Conservation (phyloP, 1,140 invertebrate species). For the Phymastichus coffea region DNA sequence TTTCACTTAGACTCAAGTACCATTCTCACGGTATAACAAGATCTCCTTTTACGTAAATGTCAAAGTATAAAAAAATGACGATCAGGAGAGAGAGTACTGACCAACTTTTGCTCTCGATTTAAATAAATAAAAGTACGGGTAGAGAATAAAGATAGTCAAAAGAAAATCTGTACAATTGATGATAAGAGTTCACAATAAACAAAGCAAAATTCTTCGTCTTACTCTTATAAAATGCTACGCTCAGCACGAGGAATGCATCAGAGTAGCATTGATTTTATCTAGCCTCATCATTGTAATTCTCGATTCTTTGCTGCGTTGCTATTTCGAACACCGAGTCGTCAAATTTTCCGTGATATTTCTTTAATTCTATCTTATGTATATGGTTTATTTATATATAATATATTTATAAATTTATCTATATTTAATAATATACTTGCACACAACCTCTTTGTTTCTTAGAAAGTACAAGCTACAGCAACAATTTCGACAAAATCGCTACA, state of each 20-base stretch:
- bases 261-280: no score
- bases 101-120: slow-evolving; percentile 31
- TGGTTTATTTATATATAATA: slow-evolving; percentile 27
- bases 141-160: slow-evolving; percentile 16
- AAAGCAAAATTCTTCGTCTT: slow-evolving; percentile 39
- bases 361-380: slow-evolving; percentile 21
- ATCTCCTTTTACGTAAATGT: slow-evolving; percentile 8
- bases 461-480: slow-evolving; percentile 35
- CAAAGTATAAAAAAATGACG: slow-evolving; percentile 25
- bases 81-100: slow-evolving; percentile 24
- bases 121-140: slow-evolving; percentile 24
- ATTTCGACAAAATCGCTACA: slow-evolving; percentile 33
- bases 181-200: slow-evolving; percentile 32
- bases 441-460: slow-evolving; percentile 43
- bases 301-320: no score
- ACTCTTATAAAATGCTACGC: slow-evolving; percentile 35
- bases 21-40: not conserved
- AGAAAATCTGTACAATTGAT: slow-evolving; percentile 16
- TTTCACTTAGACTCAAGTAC: slow-evolving; percentile 21
- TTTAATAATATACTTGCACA: slow-evolving; percentile 38
- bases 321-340: slow-evolving; percentile 11
- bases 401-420: slow-evolving; percentile 28
- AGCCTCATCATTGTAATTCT: no score
- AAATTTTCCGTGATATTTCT: slow-evolving; percentile 15
- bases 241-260: slow-evolving; percentile 30